These are phyloP conservation scores for Agapornis canus DNA, from an alignment of 2,797 vertebrate species.

Conservation along the genomic window DNA sequence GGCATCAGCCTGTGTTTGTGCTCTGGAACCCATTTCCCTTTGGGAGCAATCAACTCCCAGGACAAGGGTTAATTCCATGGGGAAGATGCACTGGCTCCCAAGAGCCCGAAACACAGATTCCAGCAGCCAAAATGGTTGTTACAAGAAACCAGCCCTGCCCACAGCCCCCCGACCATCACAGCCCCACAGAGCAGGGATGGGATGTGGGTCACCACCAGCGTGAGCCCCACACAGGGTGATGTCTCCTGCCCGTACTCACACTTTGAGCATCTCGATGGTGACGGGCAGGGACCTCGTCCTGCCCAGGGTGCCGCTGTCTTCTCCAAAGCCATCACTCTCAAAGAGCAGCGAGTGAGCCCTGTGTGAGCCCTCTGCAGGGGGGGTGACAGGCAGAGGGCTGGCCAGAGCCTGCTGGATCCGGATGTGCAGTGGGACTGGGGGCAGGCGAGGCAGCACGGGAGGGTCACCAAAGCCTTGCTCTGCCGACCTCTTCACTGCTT, in stretches of 20 bases:
- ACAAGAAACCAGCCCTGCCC: not conserved
- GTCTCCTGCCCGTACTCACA: slow-evolving; percentile 81
- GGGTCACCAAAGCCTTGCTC: slow-evolving; percentile 70
- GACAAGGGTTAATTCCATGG: not conserved
- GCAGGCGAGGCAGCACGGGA: slow-evolving; percentile 77
- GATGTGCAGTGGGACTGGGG: slow-evolving; percentile 90
- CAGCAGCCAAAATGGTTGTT: not conserved
- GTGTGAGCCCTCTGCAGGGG: slow-evolving; percentile 86
- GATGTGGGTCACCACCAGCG: not conserved
- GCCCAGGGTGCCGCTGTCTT: slow-evolving; percentile 76
- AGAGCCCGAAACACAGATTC: not conserved
- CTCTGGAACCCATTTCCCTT: not conserved
- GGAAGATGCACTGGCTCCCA: not conserved
- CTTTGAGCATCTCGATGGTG: slow-evolving; percentile 96
- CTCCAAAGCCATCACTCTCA: slow-evolving; percentile 82
- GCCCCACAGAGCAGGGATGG: not conserved
- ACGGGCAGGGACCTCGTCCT: slow-evolving; percentile 90
- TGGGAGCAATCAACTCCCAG: not conserved
- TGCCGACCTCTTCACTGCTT: not conserved
- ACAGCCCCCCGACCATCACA: not conserved
- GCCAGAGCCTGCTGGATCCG: slow-evolving; percentile 95
- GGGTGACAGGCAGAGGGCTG: slow-evolving; percentile 87
- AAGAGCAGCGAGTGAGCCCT: slow-evolving; percentile 92
- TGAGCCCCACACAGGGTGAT: not conserved
- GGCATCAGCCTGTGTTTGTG: not conserved